These are phyloP conservation scores for Pseudanteris insignis DNA, from an alignment of 2,888 invertebrate species.

Conservation along the genomic window DNA sequence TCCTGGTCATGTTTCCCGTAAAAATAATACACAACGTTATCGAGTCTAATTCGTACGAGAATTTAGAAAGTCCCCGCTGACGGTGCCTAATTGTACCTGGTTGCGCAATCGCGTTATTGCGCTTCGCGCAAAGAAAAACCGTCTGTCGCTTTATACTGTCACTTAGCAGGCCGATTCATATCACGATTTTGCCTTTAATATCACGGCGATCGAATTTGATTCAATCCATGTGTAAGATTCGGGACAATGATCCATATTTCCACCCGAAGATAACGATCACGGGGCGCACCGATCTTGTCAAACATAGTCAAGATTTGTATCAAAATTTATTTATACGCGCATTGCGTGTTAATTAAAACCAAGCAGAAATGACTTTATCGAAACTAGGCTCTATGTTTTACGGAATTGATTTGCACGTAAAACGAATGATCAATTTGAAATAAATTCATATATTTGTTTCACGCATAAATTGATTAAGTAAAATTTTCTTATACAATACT, in stretches of 20 bases:
- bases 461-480: too few relatives aligned
- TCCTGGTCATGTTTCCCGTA: slow-evolving; percentile 26
- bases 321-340: slow-evolving; percentile 19
- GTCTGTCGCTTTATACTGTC: slow-evolving; percentile 45
- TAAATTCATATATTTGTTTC: too few relatives aligned
- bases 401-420: too few relatives aligned
- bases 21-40: slow-evolving; percentile 33
- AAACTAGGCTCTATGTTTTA: slow-evolving; percentile 11
- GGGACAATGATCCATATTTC: too few relatives aligned
- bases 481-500: too few relatives aligned
- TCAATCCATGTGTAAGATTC: slow-evolving; percentile 16
- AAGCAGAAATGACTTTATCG: slow-evolving; percentile 12
- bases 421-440: too few relatives aligned
- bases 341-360: slow-evolving; percentile 29
- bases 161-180: slow-evolving; percentile 39
- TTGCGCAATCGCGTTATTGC: slow-evolving; percentile 46
- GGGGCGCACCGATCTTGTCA: slow-evolving; percentile 27
- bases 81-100: slow-evolving; percentile 50
- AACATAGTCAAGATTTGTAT: slow-evolving; percentile 32
- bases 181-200: slow-evolving; percentile 24
- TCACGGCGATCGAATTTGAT: slow-evolving; percentile 26
- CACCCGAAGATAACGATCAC: slow-evolving; percentile 25
- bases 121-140: slow-evolving; percentile 29
- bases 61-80: slow-evolving; percentile 58
- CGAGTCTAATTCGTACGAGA: slow-evolving; percentile 57